Percentiles rank a stretch among this genome's conserved stretches.
These are phyloP conservation scores for Eristalis intricaria DNA, from an alignment of 2,888 invertebrate species.

Conservation along the genomic window DNA sequence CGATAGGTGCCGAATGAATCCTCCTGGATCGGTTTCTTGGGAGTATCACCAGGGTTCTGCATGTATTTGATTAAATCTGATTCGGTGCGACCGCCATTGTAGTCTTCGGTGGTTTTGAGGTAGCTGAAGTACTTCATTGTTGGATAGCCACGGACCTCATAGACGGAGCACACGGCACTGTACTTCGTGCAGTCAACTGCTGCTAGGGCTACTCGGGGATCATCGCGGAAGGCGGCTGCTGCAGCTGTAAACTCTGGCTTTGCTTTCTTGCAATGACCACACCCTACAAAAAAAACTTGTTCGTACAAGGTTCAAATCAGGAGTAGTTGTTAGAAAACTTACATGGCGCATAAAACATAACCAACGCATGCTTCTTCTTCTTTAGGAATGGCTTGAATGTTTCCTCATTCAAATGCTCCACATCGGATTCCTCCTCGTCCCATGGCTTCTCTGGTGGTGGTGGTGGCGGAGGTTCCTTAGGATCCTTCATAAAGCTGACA, in stretches of 20 bases:
- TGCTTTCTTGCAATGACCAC: conserved; percentile 93
- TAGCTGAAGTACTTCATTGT: conserved; percentile 93
- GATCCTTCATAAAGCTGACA: conserved; percentile 91
- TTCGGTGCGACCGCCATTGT: conserved; percentile 89
- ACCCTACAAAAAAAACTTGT: conserved; percentile 84
- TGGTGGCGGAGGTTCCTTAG: conserved; percentile 91
- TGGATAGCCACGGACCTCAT: conserved; percentile 91
- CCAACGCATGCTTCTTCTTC: conserved; percentile 92
- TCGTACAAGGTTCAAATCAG: no score
- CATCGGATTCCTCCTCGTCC: conserved; percentile 88
- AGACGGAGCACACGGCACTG: conserved; percentile 85
- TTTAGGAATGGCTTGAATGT: conserved; percentile 88
- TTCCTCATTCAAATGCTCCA: conserved; percentile 88
- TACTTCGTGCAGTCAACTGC: conserved; percentile 91
- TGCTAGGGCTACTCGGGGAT: conserved; percentile 89
- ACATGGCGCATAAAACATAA: conserved; percentile 97
- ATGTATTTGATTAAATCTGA: conserved; percentile 79
- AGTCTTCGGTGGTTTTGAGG: conserved; percentile 86
- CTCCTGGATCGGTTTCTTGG: conserved; percentile 73
- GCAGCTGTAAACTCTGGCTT: conserved; percentile 89
- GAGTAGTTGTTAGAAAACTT: conserved; percentile 81
- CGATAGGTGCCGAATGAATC: not conserved
- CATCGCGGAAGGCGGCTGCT: conserved; percentile 88
- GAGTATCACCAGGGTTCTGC: conserved; percentile 69
- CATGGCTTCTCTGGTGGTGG: conserved; percentile 91